Evolutionary conservation across 2,888 invertebrate genomes (phyloP), one percentile per base, ranked within the genome.

Genomic region (Drosophila engyochracea): DNA sequence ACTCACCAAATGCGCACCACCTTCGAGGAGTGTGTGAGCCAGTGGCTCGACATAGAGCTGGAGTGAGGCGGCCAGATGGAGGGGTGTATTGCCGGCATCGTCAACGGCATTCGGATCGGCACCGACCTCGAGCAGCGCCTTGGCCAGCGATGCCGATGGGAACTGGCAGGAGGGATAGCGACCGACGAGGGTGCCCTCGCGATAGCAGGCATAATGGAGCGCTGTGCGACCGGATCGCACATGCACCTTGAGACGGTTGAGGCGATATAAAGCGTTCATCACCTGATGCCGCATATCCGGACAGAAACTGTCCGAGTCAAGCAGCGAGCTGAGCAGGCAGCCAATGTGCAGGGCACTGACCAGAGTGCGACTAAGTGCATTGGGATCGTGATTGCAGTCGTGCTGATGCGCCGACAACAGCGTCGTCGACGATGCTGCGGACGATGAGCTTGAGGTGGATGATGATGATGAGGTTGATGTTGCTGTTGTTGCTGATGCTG

Each of bases 281-380:
- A 98, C 96, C 78, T 94, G 93, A 55, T 93, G 93, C 49, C 95
- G 94, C 67, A 95, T 94, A 1, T 94, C 94, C 25, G 93, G 81
- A 25, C 94, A 94, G 4, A 94, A 93, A 3, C 93, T 94, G 0
- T 95, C 94, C 62, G 95, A 95, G 22, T 95, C 95, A 60, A 96
- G 92, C 74, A 96, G 92, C 55, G 95, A 94, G 14, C 97, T 96
- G 92, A 97, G 94, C 60, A 98, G 93, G 84, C 96, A 97, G 7
- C 97, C 97, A 72, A 98, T 94, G 92, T 98, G 98, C 83, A 98
- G 94, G 3, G 97, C 96, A 88, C 98, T 97, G 57, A 98, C 96
- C 79, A 98, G 94, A 60, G 98, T 97, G 81, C 98, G 95, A 91
- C 97, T 97, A 72, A 98, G 94, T 75, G 97, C 96, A 49, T 94